Conservation (phyloP, 1,140 invertebrate genomes). For the Drosophila auraria region DNA sequence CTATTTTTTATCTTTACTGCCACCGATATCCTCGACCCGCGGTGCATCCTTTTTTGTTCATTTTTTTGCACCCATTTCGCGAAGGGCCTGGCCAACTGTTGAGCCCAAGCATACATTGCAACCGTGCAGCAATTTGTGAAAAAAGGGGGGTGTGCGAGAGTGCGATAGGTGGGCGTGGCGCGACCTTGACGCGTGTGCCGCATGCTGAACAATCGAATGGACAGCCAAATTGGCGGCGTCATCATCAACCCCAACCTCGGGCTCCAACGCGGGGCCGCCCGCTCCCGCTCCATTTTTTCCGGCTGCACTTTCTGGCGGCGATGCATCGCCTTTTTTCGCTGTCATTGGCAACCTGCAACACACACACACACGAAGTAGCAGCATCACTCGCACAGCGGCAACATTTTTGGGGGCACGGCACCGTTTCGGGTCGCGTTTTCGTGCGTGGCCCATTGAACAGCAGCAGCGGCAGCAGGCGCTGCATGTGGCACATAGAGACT, state of each 20-base stretch:
- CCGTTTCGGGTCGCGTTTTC: slow-evolving; percentile 37
- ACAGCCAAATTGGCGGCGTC: slow-evolving; percentile 72
- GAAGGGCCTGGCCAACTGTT: slow-evolving; percentile 60
- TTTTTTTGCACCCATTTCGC: slow-evolving; percentile 30
- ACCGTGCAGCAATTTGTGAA: slow-evolving; percentile 37
- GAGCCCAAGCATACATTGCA: slow-evolving; percentile 42
- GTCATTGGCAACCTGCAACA: slow-evolving; percentile 63
- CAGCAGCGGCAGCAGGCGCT: slow-evolving; percentile 44
- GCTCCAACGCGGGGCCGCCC: background rate
- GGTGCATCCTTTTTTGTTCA: slow-evolving; percentile 12
- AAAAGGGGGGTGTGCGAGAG: background rate
- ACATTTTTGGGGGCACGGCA: slow-evolving; percentile 50
- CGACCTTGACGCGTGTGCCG: slow-evolving; percentile 79
- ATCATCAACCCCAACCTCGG: slow-evolving; percentile 56
- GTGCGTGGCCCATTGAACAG: slow-evolving; percentile 78
- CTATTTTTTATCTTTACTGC: background rate
- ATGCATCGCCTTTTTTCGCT: slow-evolving; percentile 42
- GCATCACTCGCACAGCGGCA: background rate
- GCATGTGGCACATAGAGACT: slow-evolving; percentile 55
- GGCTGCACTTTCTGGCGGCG: slow-evolving; percentile 45
- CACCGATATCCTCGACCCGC: background rate
- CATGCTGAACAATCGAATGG: slow-evolving; percentile 77
- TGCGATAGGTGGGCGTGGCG: slow-evolving; percentile 11
- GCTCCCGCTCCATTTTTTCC: slow-evolving; percentile 39
- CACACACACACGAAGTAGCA: background rate